Percentiles rank a stretch among this genome's conserved stretches.
Evolutionary conservation across 2,888 invertebrate species (phyloP).

Genomic region (Limnephilus auricula): DNA sequence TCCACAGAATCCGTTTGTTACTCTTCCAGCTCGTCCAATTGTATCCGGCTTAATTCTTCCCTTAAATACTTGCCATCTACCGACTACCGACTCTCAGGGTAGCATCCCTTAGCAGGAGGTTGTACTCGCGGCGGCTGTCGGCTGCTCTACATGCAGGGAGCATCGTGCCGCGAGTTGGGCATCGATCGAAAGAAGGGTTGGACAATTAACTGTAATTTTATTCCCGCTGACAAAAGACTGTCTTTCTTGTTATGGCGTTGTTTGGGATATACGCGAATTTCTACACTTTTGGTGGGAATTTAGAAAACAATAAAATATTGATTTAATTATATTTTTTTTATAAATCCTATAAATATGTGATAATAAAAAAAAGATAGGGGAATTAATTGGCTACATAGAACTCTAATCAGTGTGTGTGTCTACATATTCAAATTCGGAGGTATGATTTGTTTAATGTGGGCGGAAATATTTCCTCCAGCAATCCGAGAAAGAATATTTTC

Average conservation of each 20-base stretch:
- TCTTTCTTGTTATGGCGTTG: background rate
- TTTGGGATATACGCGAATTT: background rate
- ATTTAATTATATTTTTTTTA: too few relatives aligned
- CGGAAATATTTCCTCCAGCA: too few relatives aligned
- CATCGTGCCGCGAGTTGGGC: conserved; percentile 12
- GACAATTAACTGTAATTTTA: background rate
- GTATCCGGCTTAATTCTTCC: conserved; percentile 47
- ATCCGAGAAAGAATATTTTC: too few relatives aligned
- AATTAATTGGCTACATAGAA: too few relatives aligned
- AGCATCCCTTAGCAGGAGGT: background rate
- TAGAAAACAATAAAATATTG: background rate
- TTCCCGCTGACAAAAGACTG: background rate
- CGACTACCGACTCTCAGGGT: conserved; percentile 34
- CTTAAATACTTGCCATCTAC: conserved; percentile 38
- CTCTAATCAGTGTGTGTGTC: too few relatives aligned
- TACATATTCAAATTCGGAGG: too few relatives aligned
- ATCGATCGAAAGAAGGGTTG: conserved; percentile 40
- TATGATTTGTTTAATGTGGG: too few relatives aligned
- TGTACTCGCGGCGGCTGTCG: background rate
- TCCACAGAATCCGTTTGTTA: conserved; percentile 48
- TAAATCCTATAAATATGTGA: too few relatives aligned
- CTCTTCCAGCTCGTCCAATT: conserved; percentile 32
- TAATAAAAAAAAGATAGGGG: too few relatives aligned
- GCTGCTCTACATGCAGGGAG: conserved; percentile 8
- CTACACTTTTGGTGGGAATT: too few relatives aligned